Percentiles rank a stretch among this genome's conserved stretches.
Conservation (phyloP, 2,888 invertebrate species). For the Mythimna impura region DNA sequence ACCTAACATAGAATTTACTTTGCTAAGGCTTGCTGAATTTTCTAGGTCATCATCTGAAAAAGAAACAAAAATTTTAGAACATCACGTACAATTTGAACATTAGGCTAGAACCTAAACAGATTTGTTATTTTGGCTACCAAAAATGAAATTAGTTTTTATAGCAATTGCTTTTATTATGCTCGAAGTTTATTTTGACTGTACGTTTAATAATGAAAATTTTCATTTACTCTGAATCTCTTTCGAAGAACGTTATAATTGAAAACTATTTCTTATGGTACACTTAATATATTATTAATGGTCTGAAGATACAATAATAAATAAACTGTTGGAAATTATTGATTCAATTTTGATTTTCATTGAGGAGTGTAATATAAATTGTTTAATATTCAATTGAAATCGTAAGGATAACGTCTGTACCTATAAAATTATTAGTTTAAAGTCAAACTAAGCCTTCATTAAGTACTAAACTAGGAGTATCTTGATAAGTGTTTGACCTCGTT, state of each 20-base stretch:
- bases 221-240: neutral
- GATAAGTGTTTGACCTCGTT: conserved; percentile 19
- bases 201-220: conserved; percentile 2
- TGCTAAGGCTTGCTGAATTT: conserved; percentile 72
- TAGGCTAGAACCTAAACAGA: conserved; percentile 25
- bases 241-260: neutral
- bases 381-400: conserved; percentile 18
- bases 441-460: conserved; percentile 7
- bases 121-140: conserved; percentile 30
- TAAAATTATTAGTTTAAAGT: conserved; percentile 14
- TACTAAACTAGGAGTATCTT: conserved; percentile 20
- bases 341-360: conserved; percentile 17
- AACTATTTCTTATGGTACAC: conserved; percentile 6
- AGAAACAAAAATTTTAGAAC: conserved; percentile 33
- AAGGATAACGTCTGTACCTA: neutral
- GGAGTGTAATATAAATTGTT: conserved; percentile 7
- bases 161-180: conserved; percentile 7
- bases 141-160: conserved; percentile 18
- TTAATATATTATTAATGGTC: neutral
- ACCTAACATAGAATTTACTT: conserved; percentile 68
- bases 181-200: conserved; percentile 1
- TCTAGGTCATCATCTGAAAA: conserved; percentile 82
- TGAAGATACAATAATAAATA: conserved; percentile 22
- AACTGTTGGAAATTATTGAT: conserved; percentile 1
- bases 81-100: conserved; percentile 9